Percentiles rank a stretch among this genome's conserved stretches.
Conservation (phyloP, 2,797 vertebrate genomes). For the Oreochromis grahami region DNA sequence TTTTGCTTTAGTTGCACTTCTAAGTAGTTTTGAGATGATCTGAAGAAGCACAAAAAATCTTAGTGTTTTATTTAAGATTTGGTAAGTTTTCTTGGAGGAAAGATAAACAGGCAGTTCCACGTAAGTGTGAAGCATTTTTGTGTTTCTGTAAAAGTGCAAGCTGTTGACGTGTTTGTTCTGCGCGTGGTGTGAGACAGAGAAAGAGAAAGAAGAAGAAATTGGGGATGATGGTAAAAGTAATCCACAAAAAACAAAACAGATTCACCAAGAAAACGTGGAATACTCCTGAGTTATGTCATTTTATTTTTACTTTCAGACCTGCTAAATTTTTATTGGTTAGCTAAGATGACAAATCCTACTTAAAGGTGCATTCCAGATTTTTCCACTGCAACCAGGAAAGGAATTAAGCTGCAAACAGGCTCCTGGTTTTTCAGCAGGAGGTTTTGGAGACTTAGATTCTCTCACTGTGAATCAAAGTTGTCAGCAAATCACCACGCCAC, state of each 20-base stretch:
- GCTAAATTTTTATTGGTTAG: neutral
- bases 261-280: neutral
- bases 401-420: neutral
- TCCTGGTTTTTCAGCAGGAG: neutral
- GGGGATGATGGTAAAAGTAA: neutral
- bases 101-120: slow-evolving; percentile 3
- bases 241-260: neutral
- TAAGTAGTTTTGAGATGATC: neutral
- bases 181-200: neutral
- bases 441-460: neutral
- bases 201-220: neutral
- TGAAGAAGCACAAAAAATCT: neutral
- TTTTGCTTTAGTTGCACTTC: neutral
- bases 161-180: slow-evolving; percentile 18
- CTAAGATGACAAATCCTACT: neutral
- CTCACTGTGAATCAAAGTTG: neutral
- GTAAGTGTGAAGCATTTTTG: slow-evolving; percentile 29
- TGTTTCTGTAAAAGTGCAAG: slow-evolving; percentile 48
- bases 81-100: neutral
- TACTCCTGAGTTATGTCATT: neutral
- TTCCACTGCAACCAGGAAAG: neutral
- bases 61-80: neutral
- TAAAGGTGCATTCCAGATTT: neutral
- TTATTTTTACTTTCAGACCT: neutral
- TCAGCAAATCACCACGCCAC: neutral